Evolutionary conservation across 2,888 invertebrate species (phyloP).

Genomic region (Melitaea athalia): DNA sequence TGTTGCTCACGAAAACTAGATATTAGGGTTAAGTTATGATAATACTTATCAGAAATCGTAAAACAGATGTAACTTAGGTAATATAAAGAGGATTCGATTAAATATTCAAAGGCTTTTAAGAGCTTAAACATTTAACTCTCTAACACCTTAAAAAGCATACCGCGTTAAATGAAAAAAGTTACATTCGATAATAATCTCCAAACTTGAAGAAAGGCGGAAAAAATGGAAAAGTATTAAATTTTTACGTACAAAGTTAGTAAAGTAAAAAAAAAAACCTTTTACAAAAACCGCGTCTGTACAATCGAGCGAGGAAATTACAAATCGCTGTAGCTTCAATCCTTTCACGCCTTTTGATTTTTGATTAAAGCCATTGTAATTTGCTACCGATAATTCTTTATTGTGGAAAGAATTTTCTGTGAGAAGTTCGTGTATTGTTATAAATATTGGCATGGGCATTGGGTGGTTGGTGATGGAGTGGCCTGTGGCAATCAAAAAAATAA

Average conservation of each 20-base stretch:
- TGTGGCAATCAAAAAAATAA: too few species aligned
- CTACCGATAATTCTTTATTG: slow-evolving; percentile 2
- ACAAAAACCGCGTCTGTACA: slow-evolving; percentile 1
- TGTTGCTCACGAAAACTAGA: too few species aligned
- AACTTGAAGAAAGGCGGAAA: not conserved
- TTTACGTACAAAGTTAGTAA: not conserved
- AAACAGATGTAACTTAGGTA: too few species aligned
- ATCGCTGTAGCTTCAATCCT: not conserved
- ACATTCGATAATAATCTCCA: not conserved
- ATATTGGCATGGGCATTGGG: too few species aligned
- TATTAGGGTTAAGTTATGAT: too few species aligned
- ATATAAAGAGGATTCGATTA: too few species aligned
- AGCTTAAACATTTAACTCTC: not conserved
- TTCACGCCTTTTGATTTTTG: slow-evolving; percentile 8
- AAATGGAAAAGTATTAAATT: not conserved
- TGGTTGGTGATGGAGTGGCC: too few species aligned
- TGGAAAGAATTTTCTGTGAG: not conserved
- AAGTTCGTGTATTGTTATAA: not conserved
- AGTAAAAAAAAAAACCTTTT: slow-evolving; percentile 1
- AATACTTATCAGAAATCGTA: too few species aligned
- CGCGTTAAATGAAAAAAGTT: slow-evolving; percentile 4
- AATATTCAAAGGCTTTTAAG: not conserved
- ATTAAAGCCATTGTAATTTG: slow-evolving; percentile 3
- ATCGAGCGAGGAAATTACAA: slow-evolving; percentile 9
- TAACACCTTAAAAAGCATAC: not conserved